These are phyloP conservation scores for Cepphus grylle DNA, from an alignment of 2,113 vertebrate genomes.

Conservation along the genomic window DNA sequence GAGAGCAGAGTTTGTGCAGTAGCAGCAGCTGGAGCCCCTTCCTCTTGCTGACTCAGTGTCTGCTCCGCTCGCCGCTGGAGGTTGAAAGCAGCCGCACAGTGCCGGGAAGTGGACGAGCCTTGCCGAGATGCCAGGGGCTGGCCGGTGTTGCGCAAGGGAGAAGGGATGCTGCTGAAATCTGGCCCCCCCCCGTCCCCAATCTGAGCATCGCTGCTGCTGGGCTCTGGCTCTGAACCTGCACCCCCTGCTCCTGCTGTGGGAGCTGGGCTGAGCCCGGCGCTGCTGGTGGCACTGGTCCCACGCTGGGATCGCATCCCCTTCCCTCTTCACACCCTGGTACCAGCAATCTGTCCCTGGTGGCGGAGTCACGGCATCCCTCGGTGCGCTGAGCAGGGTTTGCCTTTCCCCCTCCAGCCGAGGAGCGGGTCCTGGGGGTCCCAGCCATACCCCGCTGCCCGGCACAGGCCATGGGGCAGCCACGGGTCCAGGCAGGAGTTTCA, in stretches of 20 bases:
- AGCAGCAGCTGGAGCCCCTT: slow-evolving; percentile 40
- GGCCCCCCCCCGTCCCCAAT: background rate
- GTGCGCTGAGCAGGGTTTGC: background rate
- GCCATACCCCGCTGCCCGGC: background rate
- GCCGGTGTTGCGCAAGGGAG: background rate
- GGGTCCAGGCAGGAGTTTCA: background rate
- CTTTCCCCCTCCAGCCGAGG: background rate
- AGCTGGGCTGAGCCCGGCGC: background rate
- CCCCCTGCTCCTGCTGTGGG: background rate
- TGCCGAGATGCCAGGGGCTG: background rate
- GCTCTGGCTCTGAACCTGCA: background rate
- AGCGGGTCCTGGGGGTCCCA: rapidly evolving
- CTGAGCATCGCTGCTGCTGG: background rate
- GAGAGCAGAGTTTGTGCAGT: background rate
- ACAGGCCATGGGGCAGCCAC: background rate
- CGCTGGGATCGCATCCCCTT: rapidly evolving
- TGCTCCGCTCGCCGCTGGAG: background rate
- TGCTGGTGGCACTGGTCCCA: background rate
- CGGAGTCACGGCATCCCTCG: rapidly evolving
- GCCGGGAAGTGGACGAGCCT: background rate
- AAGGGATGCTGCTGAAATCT: background rate
- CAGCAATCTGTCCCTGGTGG: background rate
- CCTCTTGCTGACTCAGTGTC: slow-evolving; percentile 48
- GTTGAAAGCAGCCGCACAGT: background rate
- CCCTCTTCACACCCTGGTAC: background rate